phyloP scores from a whole-genome alignment of 1,140 invertebrate genomes.

The Neodiprion pinetum region DNA sequence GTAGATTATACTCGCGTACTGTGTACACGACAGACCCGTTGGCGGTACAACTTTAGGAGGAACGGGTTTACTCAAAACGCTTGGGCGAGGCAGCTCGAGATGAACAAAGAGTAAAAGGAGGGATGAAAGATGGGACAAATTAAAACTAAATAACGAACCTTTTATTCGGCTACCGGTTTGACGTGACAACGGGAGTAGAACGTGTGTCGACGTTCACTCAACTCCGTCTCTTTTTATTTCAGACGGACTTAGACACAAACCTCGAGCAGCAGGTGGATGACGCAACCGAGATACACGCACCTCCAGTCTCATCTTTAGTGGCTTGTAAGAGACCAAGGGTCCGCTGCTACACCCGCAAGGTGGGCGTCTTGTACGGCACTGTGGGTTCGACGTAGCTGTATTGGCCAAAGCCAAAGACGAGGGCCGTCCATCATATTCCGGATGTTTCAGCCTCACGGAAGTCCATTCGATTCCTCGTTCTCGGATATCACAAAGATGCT shows the following conservation, averaged over 20 bases:
- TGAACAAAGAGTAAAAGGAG: constrained; percentile 4
- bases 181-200: constrained; percentile 16
- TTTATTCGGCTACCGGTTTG: constrained; percentile 13
- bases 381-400: neutral
- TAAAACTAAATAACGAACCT: constrained; percentile 16
- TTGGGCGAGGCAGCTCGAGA: neutral
- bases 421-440: neutral
- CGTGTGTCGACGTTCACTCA: neutral
- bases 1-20: neutral
- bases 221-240: neutral
- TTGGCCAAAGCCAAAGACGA: neutral
- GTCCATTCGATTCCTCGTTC: neutral
- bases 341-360: constrained; percentile 19
- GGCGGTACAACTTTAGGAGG: neutral
- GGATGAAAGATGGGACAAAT: constrained; percentile 9
- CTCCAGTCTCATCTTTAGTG: constrained; percentile 24
- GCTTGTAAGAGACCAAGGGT: constrained; percentile 12
- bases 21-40: constrained; percentile 1
- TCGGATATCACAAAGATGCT: too few relatives aligned
- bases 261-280: constrained; percentile 26
- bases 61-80: neutral
- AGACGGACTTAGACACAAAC: neutral
- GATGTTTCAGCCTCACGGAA: neutral
- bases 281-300: constrained; percentile 26
- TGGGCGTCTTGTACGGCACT: too few relatives aligned